Evolutionary conservation across 2,113 vertebrate species (phyloP).

Genomic region (Gymnarchus niloticus): DNA sequence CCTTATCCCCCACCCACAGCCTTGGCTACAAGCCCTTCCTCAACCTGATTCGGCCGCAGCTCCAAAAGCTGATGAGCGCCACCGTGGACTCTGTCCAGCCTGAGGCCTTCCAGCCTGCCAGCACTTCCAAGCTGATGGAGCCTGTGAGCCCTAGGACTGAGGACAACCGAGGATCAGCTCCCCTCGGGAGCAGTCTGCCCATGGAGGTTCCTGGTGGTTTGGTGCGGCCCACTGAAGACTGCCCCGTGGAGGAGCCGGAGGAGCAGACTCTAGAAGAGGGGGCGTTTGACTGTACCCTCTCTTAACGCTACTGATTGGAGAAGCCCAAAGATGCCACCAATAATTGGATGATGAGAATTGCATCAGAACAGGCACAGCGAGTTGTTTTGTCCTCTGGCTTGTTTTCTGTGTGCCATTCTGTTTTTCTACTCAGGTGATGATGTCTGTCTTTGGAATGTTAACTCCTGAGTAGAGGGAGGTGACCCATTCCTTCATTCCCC

Average conservation of each 20-base stretch:
- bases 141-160: conserved; percentile 65
- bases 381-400: neutral
- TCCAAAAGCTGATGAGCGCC: conserved; percentile 79
- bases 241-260: conserved; percentile 58
- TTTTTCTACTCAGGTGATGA: neutral
- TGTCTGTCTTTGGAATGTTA: neutral
- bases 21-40: conserved; percentile 96
- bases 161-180: conserved; percentile 63
- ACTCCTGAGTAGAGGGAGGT: neutral
- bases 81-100: conserved; percentile 74
- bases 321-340: neutral
- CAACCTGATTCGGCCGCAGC: conserved; percentile 83
- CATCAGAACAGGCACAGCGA: neutral
- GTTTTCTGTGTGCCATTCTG: neutral
- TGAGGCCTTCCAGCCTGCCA: conserved; percentile 79
- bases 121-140: conserved; percentile 67
- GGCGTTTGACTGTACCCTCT: conserved; percentile 83
- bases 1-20: conserved; percentile 52
- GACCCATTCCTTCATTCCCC: neutral
- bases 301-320: conserved; percentile 55
- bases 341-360: neutral
- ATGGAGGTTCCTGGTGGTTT: conserved; percentile 55
- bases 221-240: conserved; percentile 66
- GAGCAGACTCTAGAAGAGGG: conserved; percentile 76
- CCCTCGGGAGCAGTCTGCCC: conserved; percentile 62